A percentile compares a stretch with the other conserved stretches of the same genome.
These are phyloP conservation scores for Agriopis marginaria DNA, from an alignment of 2,888 invertebrate species.

Conservation along the genomic window DNA sequence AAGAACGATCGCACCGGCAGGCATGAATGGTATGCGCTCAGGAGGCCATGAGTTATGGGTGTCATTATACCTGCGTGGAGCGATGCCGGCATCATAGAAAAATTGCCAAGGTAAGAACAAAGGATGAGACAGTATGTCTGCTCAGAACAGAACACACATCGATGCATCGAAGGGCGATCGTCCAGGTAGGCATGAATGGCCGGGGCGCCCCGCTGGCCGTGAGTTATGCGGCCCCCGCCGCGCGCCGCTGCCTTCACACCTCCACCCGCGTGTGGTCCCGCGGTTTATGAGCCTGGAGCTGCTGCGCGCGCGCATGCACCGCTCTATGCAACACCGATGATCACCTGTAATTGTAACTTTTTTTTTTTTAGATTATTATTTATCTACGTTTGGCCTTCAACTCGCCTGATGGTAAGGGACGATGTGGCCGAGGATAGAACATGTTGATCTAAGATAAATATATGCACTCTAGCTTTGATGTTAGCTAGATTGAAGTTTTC, in stretches of 20 bases:
- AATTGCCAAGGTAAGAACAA: constrained; percentile 34
- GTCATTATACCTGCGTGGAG: neutral
- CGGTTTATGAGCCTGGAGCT: constrained; percentile 78
- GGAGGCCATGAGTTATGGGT: neutral
- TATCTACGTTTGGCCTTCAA: no score
- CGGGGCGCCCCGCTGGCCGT: constrained; percentile 82
- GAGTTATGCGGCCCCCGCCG: constrained; percentile 85
- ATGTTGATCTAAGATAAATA: no score
- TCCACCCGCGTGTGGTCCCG: constrained; percentile 85
- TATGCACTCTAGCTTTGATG: no score
- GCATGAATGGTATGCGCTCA: neutral
- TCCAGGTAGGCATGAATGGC: constrained; percentile 83
- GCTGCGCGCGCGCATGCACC: constrained; percentile 65
- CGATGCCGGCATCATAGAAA: constrained; percentile 1
- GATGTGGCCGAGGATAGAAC: no score
- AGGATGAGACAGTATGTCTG: constrained; percentile 76
- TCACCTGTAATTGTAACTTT: no score
- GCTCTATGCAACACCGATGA: constrained; percentile 50
- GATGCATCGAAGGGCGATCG: constrained; percentile 60
- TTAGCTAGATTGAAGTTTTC: no score
- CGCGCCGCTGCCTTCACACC: constrained; percentile 82
- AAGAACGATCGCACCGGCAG: neutral
- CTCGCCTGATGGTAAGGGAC: no score
- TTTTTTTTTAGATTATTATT: no score
- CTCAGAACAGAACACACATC: constrained; percentile 53